Evolutionary conservation across 2,888 invertebrate species (phyloP), one percentile per base, ranked within the genome.

Genomic region (Volucella inanis): DNA sequence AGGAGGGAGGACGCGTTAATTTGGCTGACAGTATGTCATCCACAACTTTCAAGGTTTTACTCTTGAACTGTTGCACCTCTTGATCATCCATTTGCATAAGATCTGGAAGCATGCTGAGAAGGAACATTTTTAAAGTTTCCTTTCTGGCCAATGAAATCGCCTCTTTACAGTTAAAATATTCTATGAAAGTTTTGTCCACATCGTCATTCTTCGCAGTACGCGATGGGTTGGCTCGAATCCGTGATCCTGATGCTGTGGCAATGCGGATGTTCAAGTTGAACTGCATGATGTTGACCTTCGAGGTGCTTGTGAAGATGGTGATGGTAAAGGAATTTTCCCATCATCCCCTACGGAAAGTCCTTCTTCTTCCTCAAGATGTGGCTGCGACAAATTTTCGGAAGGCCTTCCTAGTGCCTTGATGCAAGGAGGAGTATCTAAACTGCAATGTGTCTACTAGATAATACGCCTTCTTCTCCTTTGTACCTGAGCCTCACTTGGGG

Each of bases 381-480:
- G 55, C 38, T 55, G 55, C 22, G 55, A 55, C 55, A 55, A 31
- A 55, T 55, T 55, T 31, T 10, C 55, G 55, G 55, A 38, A 31
- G 31, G 55, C 2, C 2, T 18, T 18, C 18, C 18, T 2, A 18
- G 2, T 18, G 18, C 18, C 47, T 47, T 47, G 47, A 47, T 47
- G 47, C 6, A 47, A 47, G 47, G 47, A n/a, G n/a, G n/a, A n/a
- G n/a, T n/a, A n/a, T n/a, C n/a, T n/a, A n/a, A n/a, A n/a, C n/a
- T n/a, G n/a, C n/a, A n/a, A n/a, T n/a, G n/a, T n/a, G n/a, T n/a
- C n/a, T n/a, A n/a, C n/a, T n/a, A n/a, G n/a, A n/a, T n/a, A n/a
- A n/a, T n/a, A n/a, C 55, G 55, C 31, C 55, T 55, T 55, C 55
- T 55, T 55, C 18, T 54, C 18, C 54, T 54, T 54, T 54, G 54